phyloP scores from a whole-genome alignment of 2,113 vertebrate genomes.

The Entelurus aequoreus region DNA sequence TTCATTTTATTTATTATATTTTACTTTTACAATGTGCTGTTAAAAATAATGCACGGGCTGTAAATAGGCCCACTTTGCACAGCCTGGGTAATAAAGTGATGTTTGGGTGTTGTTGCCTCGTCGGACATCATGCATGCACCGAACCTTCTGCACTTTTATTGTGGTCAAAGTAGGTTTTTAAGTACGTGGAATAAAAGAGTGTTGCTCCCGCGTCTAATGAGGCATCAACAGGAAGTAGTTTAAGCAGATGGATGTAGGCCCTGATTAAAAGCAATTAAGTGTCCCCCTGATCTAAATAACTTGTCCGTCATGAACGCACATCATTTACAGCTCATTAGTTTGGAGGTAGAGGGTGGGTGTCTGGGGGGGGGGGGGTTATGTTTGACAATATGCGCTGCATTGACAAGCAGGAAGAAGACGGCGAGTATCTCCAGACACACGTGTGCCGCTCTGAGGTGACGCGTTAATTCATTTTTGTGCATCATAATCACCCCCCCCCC shows the following conservation, averaged over 20 bases:
- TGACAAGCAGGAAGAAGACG: conserved; percentile 35
- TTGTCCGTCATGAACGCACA: conserved; percentile 80
- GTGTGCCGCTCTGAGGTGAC: conserved; percentile 68
- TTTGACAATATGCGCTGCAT: conserved; percentile 54
- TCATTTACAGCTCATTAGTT: conserved; percentile 83
- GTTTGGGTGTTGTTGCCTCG: no score
- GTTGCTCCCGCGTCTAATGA: conserved; percentile 72
- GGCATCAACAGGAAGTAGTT: conserved; percentile 83
- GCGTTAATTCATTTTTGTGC: conserved; percentile 38
- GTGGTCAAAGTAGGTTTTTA: no score
- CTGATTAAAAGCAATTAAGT: conserved; percentile 95
- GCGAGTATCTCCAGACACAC: conserved; percentile 63
- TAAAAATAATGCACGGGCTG: no score
- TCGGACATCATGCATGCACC: no score
- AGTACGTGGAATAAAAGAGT: no score
- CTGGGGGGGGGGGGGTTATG: no score
- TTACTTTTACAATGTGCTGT: no score
- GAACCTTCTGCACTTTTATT: no score
- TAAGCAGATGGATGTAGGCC: conserved; percentile 88
- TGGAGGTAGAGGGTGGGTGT: conserved; percentile 52
- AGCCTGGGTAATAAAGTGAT: no score
- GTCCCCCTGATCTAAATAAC: conserved; percentile 85
- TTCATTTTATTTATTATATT: no score
- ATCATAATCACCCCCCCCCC: conserved; percentile 18
- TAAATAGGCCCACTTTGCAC: no score